Conservation (phyloP, 1,140 invertebrate genomes). For the Formica exsecta region DNA sequence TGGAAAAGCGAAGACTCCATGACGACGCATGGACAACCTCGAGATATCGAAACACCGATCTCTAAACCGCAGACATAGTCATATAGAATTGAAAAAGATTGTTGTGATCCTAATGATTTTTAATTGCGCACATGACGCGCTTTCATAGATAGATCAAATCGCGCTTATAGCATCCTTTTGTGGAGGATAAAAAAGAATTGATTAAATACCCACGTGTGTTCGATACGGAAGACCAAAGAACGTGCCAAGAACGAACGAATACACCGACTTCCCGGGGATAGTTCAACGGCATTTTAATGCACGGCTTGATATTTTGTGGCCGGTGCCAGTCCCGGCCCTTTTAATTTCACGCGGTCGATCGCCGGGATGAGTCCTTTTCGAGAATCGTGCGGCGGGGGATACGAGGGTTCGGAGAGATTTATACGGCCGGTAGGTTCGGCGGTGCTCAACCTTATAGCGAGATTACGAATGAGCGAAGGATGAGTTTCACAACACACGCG, state of each 20-base stretch:
- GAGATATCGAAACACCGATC: constrained; percentile 68
- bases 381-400: constrained; percentile 64
- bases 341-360: constrained; percentile 75
- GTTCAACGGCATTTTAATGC: constrained; percentile 69
- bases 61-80: constrained; percentile 29
- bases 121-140: constrained; percentile 5
- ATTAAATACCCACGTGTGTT: constrained; percentile 59
- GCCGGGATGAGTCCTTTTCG: constrained; percentile 70
- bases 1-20: constrained; percentile 41
- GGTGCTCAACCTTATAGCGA: constrained; percentile 66
- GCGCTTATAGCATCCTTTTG: neutral
- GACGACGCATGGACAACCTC: constrained; percentile 37
- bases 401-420: constrained; percentile 71
- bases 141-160: constrained; percentile 39
- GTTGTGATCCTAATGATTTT: constrained; percentile 40
- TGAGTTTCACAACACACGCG: neutral
- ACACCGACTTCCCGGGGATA: constrained; percentile 63
- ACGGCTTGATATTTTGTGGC: constrained; percentile 56
- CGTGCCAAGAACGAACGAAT: constrained; percentile 10
- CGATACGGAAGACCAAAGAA: constrained; percentile 23
- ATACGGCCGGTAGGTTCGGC: constrained; percentile 65
- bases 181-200: constrained; percentile 23
- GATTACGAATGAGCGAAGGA: constrained; percentile 9
- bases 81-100: constrained; percentile 32
- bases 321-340: constrained; percentile 52